These are phyloP conservation scores for Cyclopterus lumpus DNA, from an alignment of 2,797 vertebrate species.

Conservation along the genomic window DNA sequence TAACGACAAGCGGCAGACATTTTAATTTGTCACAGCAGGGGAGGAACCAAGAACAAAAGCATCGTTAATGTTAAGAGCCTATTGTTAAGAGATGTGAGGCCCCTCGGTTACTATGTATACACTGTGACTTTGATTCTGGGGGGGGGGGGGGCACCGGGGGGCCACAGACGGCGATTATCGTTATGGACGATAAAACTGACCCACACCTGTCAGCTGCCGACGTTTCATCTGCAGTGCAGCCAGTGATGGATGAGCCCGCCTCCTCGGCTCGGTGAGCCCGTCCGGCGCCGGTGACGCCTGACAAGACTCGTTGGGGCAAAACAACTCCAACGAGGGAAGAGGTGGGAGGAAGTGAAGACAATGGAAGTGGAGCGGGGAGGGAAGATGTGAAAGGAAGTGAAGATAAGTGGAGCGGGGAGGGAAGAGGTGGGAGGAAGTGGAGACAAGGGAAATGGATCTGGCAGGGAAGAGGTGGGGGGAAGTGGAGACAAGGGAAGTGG, in stretches of 20 bases:
- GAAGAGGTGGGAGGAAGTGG: too few relatives aligned
- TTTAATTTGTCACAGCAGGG: background rate
- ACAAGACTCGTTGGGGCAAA: constrained; percentile 46
- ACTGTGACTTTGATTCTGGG: background rate
- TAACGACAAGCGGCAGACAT: background rate
- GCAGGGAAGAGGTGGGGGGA: too few relatives aligned
- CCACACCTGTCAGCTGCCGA: constrained; percentile 74
- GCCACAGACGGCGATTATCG: constrained; percentile 48
- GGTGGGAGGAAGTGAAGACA: too few relatives aligned
- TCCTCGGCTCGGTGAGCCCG: constrained; percentile 42
- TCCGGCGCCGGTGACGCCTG: constrained; percentile 47
- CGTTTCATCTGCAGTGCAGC: constrained; percentile 57
- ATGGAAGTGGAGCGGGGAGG: too few relatives aligned
- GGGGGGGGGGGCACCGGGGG: background rate
- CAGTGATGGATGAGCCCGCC: constrained; percentile 76
- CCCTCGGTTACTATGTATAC: background rate
- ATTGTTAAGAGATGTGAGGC: background rate
- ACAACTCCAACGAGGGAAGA: constrained; percentile 24
- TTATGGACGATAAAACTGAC: constrained; percentile 64
- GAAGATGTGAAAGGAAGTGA: too few relatives aligned
- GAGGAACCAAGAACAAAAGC: background rate
- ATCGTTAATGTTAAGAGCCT: background rate
- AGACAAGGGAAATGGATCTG: too few relatives aligned
- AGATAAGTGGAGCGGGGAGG: too few relatives aligned
- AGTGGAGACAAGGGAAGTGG: too few relatives aligned